A percentile compares a stretch with the other conserved stretches of the same genome.
These are phyloP conservation scores for Psittacula echo DNA, from an alignment of 2,797 vertebrate genomes.

Conservation along the genomic window DNA sequence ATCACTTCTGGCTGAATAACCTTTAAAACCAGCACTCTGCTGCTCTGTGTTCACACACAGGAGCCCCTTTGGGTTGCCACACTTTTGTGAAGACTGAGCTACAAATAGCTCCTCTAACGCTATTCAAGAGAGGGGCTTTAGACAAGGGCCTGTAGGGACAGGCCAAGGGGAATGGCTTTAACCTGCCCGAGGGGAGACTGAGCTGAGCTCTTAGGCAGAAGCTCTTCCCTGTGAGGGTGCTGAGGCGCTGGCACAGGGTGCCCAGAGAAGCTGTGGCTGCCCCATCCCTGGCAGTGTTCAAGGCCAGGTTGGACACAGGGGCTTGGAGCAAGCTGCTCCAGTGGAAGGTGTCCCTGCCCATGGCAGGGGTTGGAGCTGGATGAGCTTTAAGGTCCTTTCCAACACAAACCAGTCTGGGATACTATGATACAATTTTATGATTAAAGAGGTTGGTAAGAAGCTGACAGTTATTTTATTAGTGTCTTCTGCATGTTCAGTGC, in stretches of 20 bases:
- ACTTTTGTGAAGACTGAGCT: background rate
- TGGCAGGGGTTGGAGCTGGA: background rate
- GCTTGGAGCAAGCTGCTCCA: background rate
- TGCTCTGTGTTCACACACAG: background rate
- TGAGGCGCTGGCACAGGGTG: too few species aligned
- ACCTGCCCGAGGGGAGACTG: background rate
- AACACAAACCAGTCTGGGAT: background rate
- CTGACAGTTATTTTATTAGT: background rate
- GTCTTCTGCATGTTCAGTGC: background rate
- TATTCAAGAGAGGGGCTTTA: background rate
- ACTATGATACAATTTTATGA: background rate
- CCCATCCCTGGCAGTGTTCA: too few species aligned
- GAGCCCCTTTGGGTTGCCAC: background rate
- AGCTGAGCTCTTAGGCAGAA: background rate
- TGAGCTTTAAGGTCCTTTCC: background rate
- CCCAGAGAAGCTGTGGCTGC: too few species aligned
- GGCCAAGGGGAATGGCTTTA: background rate
- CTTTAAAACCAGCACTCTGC: background rate
- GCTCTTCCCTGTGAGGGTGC: too few species aligned
- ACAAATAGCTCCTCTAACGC: background rate
- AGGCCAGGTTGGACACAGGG: too few species aligned
- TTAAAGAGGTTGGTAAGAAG: background rate
- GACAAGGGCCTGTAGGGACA: background rate
- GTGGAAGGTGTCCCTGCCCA: background rate
- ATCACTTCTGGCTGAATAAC: conserved; percentile 47